These are phyloP conservation scores for Pseudotriccus pelzelni DNA, from an alignment of 2,797 vertebrate genomes.

Conservation along the genomic window DNA sequence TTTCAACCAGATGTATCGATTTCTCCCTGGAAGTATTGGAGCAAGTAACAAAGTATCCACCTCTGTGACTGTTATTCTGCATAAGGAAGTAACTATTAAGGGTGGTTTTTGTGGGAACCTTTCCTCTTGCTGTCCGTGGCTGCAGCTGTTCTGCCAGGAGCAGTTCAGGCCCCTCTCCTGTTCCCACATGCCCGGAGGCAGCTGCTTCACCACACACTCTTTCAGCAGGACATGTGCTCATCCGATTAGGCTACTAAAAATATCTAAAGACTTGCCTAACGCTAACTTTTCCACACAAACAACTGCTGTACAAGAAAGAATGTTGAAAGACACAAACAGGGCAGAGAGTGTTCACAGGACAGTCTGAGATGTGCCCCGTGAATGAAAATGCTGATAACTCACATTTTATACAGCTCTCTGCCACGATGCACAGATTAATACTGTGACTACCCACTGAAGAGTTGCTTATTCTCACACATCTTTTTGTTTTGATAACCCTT, in stretches of 20 bases:
- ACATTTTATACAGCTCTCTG: not conserved
- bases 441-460: not conserved
- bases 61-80: not conserved
- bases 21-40: not conserved
- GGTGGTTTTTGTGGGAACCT: not conserved
- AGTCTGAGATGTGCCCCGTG: not conserved
- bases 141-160: constrained; percentile 22
- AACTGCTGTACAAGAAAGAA: not conserved
- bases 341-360: not conserved
- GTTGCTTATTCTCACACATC: not conserved
- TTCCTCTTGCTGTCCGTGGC: not conserved
- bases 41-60: not conserved
- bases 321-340: not conserved
- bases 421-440: not conserved
- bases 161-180: not conserved
- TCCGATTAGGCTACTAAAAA: constrained; percentile 65
- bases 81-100: not conserved
- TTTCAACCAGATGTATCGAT: not conserved
- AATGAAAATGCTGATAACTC: not conserved
- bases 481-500: not conserved
- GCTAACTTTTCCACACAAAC: constrained; percentile 11
- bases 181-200: not conserved
- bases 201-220: not conserved
- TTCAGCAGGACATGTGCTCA: not conserved
- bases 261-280: constrained; percentile 11